A percentile compares a stretch with the other conserved stretches of the same genome.
phyloP scores from a whole-genome alignment of 2,113 vertebrate genomes.

The Oxyruncus cristatus region DNA sequence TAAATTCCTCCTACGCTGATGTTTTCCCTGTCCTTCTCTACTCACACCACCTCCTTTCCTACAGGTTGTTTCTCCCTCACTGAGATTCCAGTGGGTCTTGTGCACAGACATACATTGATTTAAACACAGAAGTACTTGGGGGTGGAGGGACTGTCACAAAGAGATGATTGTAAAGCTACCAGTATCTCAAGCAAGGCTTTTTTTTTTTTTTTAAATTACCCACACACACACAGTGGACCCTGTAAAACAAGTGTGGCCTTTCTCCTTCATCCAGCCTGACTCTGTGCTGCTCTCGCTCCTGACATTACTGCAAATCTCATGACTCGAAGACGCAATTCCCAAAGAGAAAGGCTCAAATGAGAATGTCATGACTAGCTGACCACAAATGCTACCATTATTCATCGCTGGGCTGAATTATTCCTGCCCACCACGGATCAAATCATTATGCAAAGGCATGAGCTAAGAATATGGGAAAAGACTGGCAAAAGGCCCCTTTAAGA shows the following conservation, averaged over 20 bases:
- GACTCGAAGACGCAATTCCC: neutral
- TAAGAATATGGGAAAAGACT: slow-evolving; percentile 1
- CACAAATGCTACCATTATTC: slow-evolving; percentile 58
- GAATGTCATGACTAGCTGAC: slow-evolving; percentile 49
- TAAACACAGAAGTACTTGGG: neutral
- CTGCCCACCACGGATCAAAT: slow-evolving; percentile 36
- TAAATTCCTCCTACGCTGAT: neutral
- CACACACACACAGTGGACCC: neutral
- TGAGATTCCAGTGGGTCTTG: neutral
- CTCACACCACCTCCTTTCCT: neutral
- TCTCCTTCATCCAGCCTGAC: neutral
- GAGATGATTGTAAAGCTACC: neutral
- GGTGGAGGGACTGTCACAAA: neutral
- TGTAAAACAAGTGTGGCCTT: slow-evolving; percentile 27
- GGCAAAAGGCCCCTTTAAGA: neutral
- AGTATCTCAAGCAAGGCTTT: neutral
- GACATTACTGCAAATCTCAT: slow-evolving; percentile 25
- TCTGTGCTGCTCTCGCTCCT: neutral
- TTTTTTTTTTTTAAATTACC: neutral
- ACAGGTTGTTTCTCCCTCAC: neutral
- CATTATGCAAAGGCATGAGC: slow-evolving; percentile 44
- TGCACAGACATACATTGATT: neutral
- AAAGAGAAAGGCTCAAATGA: slow-evolving; percentile 28
- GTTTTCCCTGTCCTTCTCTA: neutral
- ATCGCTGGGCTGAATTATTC: neutral